Evolutionary conservation across 2,113 vertebrate genomes (phyloP), one percentile per base, ranked within the genome.

Genomic region (Strix uralensis): DNA sequence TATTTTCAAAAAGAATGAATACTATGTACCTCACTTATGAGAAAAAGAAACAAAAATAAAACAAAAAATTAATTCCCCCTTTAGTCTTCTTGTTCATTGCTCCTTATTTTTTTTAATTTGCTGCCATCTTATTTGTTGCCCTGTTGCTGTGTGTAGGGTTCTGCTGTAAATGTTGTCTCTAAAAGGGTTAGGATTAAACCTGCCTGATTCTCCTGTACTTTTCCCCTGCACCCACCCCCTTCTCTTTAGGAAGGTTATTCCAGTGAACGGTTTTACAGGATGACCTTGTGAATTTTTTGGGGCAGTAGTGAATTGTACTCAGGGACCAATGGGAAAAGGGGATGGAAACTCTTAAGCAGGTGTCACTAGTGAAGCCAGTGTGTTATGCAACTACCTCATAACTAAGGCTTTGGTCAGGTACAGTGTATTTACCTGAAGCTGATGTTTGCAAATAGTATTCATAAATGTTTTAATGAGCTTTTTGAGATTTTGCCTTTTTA

Each of bases 211-310:
- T 59, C 18, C 27, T 49, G 2, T 81, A 21, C 20, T 22, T 67
- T 32, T 26, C 8, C 8, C 6, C 21, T 62, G 27, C 5, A 15
- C 5, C 29, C 5, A 36, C 5, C 8, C 5, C 18, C 4, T 46
- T 71, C 11, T 22, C 19, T 71, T 74, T 59, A 25, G 42, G 36
- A 52, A n/a, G 20, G 30, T 81, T 70, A 65, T 74, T 70, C 62
- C 57, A 38, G 26, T 73, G 61, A 62, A 32, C 27, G 36, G 15
- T 44, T 55, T 79, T 83, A 73, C 23, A 67, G 70, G 15, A 63
- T 65, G 57, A 54, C 22, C 14, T 13, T 0, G 0, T 46, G 36
- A 73, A n/a, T 51, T 51, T 7, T 70, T 25, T 30, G 52, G 42
- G 67, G 40, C 67, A 47, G 22, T 49, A 49, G 15, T 69, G 40